These are phyloP conservation scores for Alosa alosa DNA, from an alignment of 2,113 vertebrate genomes.

Conservation along the genomic window DNA sequence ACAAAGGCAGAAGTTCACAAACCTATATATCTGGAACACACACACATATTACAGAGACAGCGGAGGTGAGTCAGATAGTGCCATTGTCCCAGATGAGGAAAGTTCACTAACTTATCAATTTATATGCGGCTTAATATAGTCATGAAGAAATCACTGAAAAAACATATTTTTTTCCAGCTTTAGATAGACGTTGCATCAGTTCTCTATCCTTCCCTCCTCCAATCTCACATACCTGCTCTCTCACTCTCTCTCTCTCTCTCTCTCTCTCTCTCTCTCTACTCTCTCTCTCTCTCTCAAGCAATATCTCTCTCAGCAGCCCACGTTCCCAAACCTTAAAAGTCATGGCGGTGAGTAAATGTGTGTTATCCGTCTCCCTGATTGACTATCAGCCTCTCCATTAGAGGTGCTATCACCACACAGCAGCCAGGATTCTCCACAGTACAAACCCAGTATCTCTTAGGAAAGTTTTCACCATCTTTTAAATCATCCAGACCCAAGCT, in stretches of 20 bases:
- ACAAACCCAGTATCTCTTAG: not conserved
- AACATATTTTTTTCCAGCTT: not conserved
- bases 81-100: not conserved
- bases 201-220: not conserved
- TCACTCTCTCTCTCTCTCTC: not conserved
- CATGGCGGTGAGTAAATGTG: not conserved
- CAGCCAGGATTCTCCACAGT: slow-evolving; percentile 11
- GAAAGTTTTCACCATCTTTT: slow-evolving; percentile 20
- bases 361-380: not conserved
- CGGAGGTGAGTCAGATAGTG: not conserved
- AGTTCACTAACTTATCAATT: not conserved
- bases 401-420: slow-evolving; percentile 32
- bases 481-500: slow-evolving; percentile 25
- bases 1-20: not conserved
- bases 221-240: not conserved
- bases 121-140: not conserved
- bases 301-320: not conserved
- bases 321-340: not conserved
- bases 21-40: not conserved
- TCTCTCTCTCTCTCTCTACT: not conserved
- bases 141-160: not conserved
- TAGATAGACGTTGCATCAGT: not conserved
- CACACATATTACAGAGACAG: not conserved
- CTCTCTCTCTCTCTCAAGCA: not conserved
- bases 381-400: slow-evolving; percentile 31